phyloP scores from a whole-genome alignment of 2,888 invertebrate species.

The Slavum lentiscoides region DNA sequence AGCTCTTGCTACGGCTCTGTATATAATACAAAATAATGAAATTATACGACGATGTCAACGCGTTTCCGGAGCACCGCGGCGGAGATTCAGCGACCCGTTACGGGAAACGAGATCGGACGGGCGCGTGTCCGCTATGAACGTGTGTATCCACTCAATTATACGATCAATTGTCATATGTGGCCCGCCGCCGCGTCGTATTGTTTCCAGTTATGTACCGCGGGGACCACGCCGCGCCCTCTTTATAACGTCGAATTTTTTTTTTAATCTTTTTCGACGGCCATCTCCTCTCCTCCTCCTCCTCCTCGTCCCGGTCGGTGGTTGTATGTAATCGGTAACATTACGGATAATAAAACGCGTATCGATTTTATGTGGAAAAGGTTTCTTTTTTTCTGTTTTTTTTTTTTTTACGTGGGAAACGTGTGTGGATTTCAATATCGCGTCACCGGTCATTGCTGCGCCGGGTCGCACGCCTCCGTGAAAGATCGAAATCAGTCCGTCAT shows the following conservation, averaged over 20 bases:
- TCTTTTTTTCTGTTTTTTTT: background rate
- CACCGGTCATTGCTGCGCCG: slow-evolving; percentile 24
- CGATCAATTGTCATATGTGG: slow-evolving; percentile 43
- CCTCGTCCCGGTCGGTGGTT: background rate
- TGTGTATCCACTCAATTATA: slow-evolving; percentile 44
- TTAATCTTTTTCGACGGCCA: background rate
- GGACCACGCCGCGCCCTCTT: slow-evolving; percentile 46
- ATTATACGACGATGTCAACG: slow-evolving; percentile 24
- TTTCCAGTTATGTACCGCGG: slow-evolving; percentile 5
- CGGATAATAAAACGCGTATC: slow-evolving; percentile 7
- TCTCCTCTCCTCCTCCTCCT: slow-evolving; percentile 1
- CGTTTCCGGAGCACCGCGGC: slow-evolving; percentile 8
- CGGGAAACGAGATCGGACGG: slow-evolving; percentile 45
- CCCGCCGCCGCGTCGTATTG: slow-evolving; percentile 19
- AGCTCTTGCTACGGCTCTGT: too few relatives aligned
- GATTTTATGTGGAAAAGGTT: slow-evolving; percentile 13
- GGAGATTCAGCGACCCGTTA: slow-evolving; percentile 42
- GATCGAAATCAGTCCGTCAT: slow-evolving; percentile 8
- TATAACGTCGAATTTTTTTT: background rate
- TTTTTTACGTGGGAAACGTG: slow-evolving; percentile 40
- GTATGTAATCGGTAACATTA: too few relatives aligned
- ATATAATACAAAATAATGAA: too few relatives aligned
- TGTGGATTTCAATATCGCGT: slow-evolving; percentile 47
- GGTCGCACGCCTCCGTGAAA: background rate
- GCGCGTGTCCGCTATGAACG: slow-evolving; percentile 7